Evolutionary conservation across 1,140 invertebrate species (phyloP).

Genomic region (Euura lappo): DNA sequence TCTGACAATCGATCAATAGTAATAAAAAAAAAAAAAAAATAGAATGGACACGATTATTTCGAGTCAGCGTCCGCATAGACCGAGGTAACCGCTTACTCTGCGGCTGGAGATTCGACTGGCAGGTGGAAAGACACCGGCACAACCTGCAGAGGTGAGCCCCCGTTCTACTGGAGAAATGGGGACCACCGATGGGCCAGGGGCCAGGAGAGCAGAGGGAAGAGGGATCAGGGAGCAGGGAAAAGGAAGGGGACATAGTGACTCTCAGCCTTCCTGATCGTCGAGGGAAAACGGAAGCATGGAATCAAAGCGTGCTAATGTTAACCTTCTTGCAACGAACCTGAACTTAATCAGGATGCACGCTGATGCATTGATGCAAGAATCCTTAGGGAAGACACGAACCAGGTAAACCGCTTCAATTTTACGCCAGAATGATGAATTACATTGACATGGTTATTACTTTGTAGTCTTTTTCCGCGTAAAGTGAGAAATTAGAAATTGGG

Average conservation of each 20-base stretch:
- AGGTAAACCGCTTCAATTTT: too few relatives aligned
- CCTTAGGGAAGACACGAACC: too few relatives aligned
- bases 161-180: background rate
- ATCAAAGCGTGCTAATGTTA: background rate
- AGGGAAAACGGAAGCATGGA: background rate
- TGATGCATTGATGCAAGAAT: too few relatives aligned
- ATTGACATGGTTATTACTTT: too few relatives aligned
- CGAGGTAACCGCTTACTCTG: background rate
- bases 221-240: background rate
- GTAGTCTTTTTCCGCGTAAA: background rate
- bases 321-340: too few relatives aligned
- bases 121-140: background rate
- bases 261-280: background rate
- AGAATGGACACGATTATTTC: too few relatives aligned
- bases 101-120: conserved; percentile 1
- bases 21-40: too few relatives aligned
- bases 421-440: too few relatives aligned
- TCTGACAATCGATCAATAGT: too few relatives aligned
- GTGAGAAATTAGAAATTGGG: background rate
- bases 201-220: background rate
- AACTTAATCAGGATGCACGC: too few relatives aligned
- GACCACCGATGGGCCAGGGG: background rate
- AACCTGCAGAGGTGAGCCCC: background rate
- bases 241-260: background rate
- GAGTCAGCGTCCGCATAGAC: background rate